phyloP scores from a whole-genome alignment of 1,140 invertebrate species.

The Philaenus spumarius region DNA sequence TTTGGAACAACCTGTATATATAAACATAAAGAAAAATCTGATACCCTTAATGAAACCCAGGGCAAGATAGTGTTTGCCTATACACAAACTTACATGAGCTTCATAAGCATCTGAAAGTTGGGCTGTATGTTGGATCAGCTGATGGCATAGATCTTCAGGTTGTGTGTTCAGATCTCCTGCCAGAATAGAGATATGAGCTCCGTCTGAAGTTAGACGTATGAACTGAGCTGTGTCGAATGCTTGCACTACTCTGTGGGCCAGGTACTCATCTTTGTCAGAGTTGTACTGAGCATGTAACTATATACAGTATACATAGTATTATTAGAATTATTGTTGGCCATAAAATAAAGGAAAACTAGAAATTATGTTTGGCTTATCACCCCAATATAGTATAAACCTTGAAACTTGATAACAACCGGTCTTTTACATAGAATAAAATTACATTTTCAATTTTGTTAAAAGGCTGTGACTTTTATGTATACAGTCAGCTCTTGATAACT shows the following conservation, averaged over 20 bases:
- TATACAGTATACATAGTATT: conserved; percentile 27
- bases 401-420: no score
- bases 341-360: no score
- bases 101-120: conserved; percentile 45
- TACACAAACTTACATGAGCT: conserved; percentile 15
- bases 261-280: conserved; percentile 80
- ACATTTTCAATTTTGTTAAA: no score
- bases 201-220: conserved; percentile 70
- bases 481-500: no score
- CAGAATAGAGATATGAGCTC: conserved; percentile 74
- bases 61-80: no score
- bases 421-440: no score
- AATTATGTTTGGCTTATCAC: no score
- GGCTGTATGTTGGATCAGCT: conserved; percentile 44
- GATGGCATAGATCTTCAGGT: conserved; percentile 77
- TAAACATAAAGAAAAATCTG: no score
- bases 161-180: conserved; percentile 91
- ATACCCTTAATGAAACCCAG: no score
- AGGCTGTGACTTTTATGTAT: no score
- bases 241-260: conserved; percentile 83
- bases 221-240: conserved; percentile 93
- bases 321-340: conserved; percentile 4
- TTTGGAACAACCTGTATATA: no score
- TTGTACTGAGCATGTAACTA: conserved; percentile 95
- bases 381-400: no score